Evolutionary conservation across 2,113 vertebrate species (phyloP).

Genomic region (Aramus guarauna): DNA sequence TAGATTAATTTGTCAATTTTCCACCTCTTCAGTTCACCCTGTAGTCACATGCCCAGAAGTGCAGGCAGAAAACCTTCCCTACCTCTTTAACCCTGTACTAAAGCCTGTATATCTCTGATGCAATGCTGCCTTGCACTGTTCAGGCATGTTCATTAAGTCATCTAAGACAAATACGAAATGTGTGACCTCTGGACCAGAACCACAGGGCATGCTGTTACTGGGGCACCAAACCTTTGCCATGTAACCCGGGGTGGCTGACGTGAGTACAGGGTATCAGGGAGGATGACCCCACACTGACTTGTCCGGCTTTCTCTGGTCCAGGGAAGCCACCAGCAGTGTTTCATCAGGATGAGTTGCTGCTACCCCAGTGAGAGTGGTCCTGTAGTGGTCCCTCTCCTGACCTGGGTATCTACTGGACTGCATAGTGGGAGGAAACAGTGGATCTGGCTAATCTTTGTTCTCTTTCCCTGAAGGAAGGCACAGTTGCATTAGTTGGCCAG

Average conservation of each 20-base stretch:
- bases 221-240: neutral
- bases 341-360: neutral
- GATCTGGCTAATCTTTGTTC: neutral
- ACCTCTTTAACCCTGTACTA: neutral
- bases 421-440: neutral
- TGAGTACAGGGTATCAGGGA: neutral
- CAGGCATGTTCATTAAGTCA: neutral
- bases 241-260: rapidly evolving
- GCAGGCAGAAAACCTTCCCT: neutral
- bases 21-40: neutral
- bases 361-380: neutral
- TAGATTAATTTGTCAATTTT: neutral
- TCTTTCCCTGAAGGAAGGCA: neutral
- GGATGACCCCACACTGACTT: neutral
- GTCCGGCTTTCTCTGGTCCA: neutral
- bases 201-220: neutral
- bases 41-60: neutral
- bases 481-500: neutral
- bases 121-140: neutral
- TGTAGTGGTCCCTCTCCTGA: neutral
- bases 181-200: neutral
- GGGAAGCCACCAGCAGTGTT: neutral
- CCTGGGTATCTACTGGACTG: too few species aligned
- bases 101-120: neutral
- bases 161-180: neutral